These are phyloP conservation scores for Sphyrna mokarran DNA, from an alignment of 2,113 vertebrate species.

Conservation along the genomic window DNA sequence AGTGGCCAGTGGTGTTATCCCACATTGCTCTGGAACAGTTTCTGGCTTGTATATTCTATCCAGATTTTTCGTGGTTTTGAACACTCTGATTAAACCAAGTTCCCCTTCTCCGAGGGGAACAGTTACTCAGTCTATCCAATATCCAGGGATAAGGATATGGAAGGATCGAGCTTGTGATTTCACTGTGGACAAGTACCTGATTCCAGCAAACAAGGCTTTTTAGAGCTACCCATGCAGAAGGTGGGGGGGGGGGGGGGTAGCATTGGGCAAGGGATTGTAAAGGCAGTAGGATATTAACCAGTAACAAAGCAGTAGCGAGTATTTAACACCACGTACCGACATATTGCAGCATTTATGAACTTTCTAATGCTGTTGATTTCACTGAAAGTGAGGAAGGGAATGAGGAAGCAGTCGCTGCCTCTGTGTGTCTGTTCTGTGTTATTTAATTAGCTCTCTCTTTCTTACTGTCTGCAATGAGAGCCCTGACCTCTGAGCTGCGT, in stretches of 20 bases:
- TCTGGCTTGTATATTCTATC: not conserved
- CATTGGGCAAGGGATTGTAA: not conserved
- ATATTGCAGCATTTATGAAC: not conserved
- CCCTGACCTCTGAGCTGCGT: not conserved
- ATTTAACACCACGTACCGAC: not conserved
- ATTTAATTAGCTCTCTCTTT: not conserved
- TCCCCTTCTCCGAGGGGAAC: not conserved
- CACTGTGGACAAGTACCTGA: not conserved
- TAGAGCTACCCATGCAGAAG: not conserved
- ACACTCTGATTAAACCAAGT: not conserved
- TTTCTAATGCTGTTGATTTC: not conserved
- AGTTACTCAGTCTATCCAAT: not conserved
- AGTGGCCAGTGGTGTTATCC: not conserved
- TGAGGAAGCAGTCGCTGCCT: not conserved
- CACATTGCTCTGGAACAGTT: not conserved
- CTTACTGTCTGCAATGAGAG: not conserved
- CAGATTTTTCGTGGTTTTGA: not conserved
- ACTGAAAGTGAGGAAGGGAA: not conserved
- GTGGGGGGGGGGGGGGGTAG: not conserved
- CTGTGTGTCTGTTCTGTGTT: not conserved
- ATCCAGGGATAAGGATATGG: not conserved
- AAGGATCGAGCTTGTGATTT: not conserved
- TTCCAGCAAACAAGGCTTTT: not conserved
- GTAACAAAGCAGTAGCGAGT: no score
- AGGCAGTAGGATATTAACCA: not conserved